A percentile compares a stretch with the other conserved stretches of the same genome.
These are phyloP conservation scores for Benthosema pterotum DNA, from an alignment of 2,797 vertebrate species.

Conservation along the genomic window DNA sequence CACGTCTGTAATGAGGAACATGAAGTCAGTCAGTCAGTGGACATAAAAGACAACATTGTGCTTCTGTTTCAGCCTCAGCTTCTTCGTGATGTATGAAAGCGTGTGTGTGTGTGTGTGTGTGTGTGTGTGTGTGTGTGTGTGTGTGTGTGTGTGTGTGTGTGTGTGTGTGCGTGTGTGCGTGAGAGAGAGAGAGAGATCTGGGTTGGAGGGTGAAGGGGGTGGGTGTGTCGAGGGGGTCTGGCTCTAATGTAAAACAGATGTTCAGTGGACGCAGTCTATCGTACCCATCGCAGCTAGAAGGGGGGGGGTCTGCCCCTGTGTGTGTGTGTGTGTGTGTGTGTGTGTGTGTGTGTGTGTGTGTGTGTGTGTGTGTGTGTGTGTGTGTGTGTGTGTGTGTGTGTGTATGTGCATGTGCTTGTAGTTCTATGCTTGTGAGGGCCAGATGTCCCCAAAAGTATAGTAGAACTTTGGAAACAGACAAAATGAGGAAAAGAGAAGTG, in stretches of 20 bases:
- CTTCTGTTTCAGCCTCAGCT: conserved; percentile 51
- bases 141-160: conserved; percentile 23
- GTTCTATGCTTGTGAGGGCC: conserved; percentile 19
- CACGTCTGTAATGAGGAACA: conserved; percentile 20
- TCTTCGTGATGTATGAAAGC: conserved; percentile 53
- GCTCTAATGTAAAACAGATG: conserved; percentile 80
- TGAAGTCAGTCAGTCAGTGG: conserved; percentile 37
- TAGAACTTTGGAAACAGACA: neutral
- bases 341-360: conserved; percentile 6
- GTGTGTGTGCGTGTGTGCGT: conserved; percentile 2
- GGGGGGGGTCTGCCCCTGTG: conserved; percentile 3
- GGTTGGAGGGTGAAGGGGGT: conserved; percentile 60
- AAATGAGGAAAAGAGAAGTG: neutral
- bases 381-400: conserved; percentile 1
- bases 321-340: conserved; percentile 6
- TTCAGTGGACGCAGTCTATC: conserved; percentile 63
- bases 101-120: conserved; percentile 26
- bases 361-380: conserved; percentile 17
- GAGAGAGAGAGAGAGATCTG: conserved; percentile 42
- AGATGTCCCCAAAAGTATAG: neutral
- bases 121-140: conserved; percentile 16
- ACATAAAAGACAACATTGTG: conserved; percentile 60
- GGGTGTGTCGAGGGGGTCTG: conserved; percentile 28
- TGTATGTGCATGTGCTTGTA: neutral
- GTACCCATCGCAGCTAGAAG: conserved; percentile 61